phyloP scores from a whole-genome alignment of 2,113 vertebrate genomes.

The Dromiciops gliroides region DNA sequence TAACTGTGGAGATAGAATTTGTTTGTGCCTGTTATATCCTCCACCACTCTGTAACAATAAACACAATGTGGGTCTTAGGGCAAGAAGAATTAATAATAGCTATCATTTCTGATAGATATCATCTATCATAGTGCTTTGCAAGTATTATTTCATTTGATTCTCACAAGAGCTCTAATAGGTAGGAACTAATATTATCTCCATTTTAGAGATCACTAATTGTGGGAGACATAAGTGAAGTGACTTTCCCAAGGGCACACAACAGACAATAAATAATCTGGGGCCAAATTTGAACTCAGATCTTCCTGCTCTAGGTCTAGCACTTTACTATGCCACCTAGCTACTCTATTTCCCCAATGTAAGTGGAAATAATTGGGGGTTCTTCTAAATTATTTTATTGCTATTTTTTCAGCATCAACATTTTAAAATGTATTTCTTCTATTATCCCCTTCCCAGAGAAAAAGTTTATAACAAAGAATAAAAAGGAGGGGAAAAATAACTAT shows the following conservation, averaged over 20 bases:
- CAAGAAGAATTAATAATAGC: not conserved
- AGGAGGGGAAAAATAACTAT: not conserved
- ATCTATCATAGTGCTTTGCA: not conserved
- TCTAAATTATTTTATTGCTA: not conserved
- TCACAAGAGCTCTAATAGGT: not conserved
- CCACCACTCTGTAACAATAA: not conserved
- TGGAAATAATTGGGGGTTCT: not conserved
- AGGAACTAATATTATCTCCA: not conserved
- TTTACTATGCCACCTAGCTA: not conserved
- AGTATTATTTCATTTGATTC: not conserved
- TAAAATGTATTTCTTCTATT: not conserved
- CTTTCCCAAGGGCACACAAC: not conserved
- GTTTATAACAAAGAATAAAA: not conserved
- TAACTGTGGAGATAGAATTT: not conserved
- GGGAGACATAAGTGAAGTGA: not conserved
- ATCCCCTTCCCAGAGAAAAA: not conserved
- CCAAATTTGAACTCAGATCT: not conserved
- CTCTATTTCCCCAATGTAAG: not conserved
- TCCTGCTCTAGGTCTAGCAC: not conserved
- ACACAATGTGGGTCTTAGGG: not conserved
- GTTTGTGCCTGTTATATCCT: fast-evolving
- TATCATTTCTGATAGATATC: not conserved
- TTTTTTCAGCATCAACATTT: not conserved
- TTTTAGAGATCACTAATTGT: not conserved
- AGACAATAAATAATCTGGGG: not conserved